These are phyloP conservation scores for Otocyon megalotis DNA, from an alignment of 2,113 vertebrate species.

Conservation along the genomic window DNA sequence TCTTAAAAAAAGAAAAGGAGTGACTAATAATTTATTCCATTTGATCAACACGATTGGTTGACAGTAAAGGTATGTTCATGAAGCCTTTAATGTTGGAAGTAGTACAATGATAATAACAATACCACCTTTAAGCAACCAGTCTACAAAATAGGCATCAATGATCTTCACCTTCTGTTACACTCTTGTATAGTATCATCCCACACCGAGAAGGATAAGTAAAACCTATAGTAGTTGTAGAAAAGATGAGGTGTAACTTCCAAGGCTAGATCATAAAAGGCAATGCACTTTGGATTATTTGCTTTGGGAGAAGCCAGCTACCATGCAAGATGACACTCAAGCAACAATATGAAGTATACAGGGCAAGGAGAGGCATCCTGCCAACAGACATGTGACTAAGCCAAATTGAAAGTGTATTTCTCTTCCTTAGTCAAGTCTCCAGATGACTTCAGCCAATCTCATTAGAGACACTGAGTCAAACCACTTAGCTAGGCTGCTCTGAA, in stretches of 20 bases:
- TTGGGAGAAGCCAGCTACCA: background rate
- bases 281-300: background rate
- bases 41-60: background rate
- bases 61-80: background rate
- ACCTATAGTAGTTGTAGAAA: background rate
- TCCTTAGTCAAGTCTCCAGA: background rate
- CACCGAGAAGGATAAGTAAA: no score
- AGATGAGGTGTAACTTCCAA: background rate
- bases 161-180: background rate
- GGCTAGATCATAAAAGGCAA: background rate
- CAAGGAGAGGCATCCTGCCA: background rate
- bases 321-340: background rate
- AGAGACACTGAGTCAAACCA: background rate
- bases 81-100: background rate
- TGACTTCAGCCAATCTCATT: background rate
- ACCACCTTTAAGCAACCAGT: background rate
- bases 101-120: background rate
- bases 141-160: background rate
- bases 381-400: background rate
- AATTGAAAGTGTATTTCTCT: background rate
- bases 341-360: background rate
- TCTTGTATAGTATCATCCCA: background rate
- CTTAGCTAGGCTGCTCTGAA: background rate
- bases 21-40: background rate
- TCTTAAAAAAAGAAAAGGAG: no score